Percentiles rank a stretch among this genome's conserved stretches.
These are phyloP conservation scores for Drosophila emarginata DNA, from an alignment of 2,888 invertebrate species.

Conservation along the genomic window DNA sequence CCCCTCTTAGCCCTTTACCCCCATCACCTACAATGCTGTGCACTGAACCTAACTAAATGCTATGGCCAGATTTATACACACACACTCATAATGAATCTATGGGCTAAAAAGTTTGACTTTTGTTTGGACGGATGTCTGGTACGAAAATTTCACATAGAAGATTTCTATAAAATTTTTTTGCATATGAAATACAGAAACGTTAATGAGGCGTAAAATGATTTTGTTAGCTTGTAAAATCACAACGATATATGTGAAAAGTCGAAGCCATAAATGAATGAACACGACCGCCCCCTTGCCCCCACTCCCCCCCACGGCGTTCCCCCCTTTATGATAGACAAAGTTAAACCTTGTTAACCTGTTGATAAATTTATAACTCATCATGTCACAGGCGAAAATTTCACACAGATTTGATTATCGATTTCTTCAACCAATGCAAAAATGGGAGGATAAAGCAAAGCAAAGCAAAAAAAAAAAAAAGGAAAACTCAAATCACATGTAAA, in stretches of 20 bases:
- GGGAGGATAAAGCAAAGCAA: neutral
- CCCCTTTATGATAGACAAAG: conserved; percentile 33
- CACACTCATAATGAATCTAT: conserved; percentile 21
- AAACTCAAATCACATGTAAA: conserved; percentile 68
- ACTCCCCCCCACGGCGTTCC: conserved; percentile 7
- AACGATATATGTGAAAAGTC: conserved; percentile 51
- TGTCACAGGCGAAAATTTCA: conserved; percentile 39
- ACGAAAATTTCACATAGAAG: conserved; percentile 23
- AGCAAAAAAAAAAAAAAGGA: conserved; percentile 18
- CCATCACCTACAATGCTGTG: conserved; percentile 47
- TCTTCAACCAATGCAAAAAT: neutral
- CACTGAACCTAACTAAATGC: conserved; percentile 73
- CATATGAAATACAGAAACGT: conserved; percentile 77
- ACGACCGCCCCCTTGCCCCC: conserved; percentile 28
- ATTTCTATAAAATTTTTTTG: conserved; percentile 63
- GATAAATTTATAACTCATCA: conserved; percentile 62
- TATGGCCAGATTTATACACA: conserved; percentile 56
- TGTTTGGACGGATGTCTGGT: conserved; percentile 63
- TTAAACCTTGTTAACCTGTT: conserved; percentile 71
- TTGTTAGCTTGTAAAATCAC: conserved; percentile 76
- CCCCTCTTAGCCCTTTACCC: too few relatives aligned
- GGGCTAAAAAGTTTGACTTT: conserved; percentile 66
- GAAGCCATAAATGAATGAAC: conserved; percentile 69
- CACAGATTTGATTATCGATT: conserved; percentile 64
- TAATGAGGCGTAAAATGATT: conserved; percentile 76